Percentiles rank a stretch among this genome's conserved stretches.
Evolutionary conservation across 2,888 invertebrate species (phyloP).

Genomic region (Protodeltote pygarga): DNA sequence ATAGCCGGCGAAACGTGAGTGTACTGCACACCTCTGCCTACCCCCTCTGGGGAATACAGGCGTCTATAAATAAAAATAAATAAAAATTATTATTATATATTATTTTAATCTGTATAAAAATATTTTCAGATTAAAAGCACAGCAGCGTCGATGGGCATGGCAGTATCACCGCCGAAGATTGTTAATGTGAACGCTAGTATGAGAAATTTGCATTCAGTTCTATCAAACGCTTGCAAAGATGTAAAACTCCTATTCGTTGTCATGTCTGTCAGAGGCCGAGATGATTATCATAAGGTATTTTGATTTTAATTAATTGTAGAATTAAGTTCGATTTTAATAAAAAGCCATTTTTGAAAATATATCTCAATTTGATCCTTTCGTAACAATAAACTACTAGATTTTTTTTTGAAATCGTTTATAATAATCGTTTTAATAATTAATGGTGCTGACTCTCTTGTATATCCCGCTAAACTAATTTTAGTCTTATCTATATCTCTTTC

Average conservation of each 20-base stretch:
- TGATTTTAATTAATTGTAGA: background rate
- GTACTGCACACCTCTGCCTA: too few relatives aligned
- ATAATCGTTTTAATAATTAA: too few relatives aligned
- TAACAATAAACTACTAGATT: too few relatives aligned
- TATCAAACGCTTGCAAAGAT: constrained; percentile 55
- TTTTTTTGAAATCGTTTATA: too few relatives aligned
- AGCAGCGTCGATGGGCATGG: constrained; percentile 72
- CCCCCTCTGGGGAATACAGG: too few relatives aligned
- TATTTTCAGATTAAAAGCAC: constrained; percentile 63
- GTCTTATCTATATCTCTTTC: too few relatives aligned
- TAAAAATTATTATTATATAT: too few relatives aligned
- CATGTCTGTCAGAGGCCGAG: constrained; percentile 77
- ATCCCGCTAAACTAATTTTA: too few relatives aligned
- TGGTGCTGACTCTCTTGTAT: too few relatives aligned
- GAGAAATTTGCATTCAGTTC: constrained; percentile 49
- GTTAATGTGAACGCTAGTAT: constrained; percentile 57
- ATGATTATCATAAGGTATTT: constrained; percentile 80
- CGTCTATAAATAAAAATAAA: too few relatives aligned
- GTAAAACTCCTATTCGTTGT: constrained; percentile 88
- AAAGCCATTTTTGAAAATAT: background rate
- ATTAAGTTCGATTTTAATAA: background rate
- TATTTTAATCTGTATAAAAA: background rate
- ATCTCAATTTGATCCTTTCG: too few relatives aligned
- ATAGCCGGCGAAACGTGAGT: too few relatives aligned
- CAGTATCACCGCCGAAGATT: constrained; percentile 54